Percentiles rank a stretch among this genome's conserved stretches.
Evolutionary conservation across 2,797 vertebrate species (phyloP).

Genomic region (Melanotaenia boesemani): DNA sequence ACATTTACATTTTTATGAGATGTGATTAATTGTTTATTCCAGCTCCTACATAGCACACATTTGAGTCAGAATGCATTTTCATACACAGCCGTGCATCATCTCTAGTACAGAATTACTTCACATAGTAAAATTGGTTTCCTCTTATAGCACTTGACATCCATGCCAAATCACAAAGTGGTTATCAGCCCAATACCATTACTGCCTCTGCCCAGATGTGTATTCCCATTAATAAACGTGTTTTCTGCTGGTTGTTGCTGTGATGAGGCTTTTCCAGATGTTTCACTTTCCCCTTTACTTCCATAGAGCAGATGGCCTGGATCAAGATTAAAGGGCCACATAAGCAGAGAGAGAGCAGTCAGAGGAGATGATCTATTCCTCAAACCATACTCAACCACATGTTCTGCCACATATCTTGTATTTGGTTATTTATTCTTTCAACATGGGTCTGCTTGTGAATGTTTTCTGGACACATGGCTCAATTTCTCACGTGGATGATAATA

Average conservation of each 20-base stretch:
- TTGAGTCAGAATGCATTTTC: slow-evolving; percentile 39
- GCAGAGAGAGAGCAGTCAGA: slow-evolving; percentile 56
- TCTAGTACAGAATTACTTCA: slow-evolving; percentile 29
- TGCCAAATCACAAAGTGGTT: slow-evolving; percentile 63
- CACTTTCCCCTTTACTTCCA: slow-evolving; percentile 67
- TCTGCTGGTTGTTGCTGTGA: slow-evolving; percentile 37
- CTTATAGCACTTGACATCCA: slow-evolving; percentile 41
- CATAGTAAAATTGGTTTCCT: slow-evolving; percentile 46
- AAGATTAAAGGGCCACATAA: slow-evolving; percentile 68
- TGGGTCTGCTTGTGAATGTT: slow-evolving; percentile 13
- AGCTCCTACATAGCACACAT: slow-evolving; percentile 23
- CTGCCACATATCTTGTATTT: slow-evolving; percentile 44
- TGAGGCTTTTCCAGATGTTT: slow-evolving; percentile 76
- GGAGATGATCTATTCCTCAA: slow-evolving; percentile 64
- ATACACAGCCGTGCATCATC: slow-evolving; percentile 18
- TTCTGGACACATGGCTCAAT: slow-evolving; percentile 7
- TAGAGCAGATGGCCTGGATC: slow-evolving; percentile 69
- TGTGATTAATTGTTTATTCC: slow-evolving; percentile 51
- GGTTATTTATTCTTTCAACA: slow-evolving; percentile 20
- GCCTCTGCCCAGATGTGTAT: slow-evolving; percentile 62
- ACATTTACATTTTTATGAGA: slow-evolving; percentile 66
- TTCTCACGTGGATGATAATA: slow-evolving; percentile 42
- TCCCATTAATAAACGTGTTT: slow-evolving; percentile 66
- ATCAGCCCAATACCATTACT: slow-evolving; percentile 59
- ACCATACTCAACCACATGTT: slow-evolving; percentile 40